phyloP scores from a whole-genome alignment of 1,140 invertebrate genomes.

The Chymomyza costata region DNA sequence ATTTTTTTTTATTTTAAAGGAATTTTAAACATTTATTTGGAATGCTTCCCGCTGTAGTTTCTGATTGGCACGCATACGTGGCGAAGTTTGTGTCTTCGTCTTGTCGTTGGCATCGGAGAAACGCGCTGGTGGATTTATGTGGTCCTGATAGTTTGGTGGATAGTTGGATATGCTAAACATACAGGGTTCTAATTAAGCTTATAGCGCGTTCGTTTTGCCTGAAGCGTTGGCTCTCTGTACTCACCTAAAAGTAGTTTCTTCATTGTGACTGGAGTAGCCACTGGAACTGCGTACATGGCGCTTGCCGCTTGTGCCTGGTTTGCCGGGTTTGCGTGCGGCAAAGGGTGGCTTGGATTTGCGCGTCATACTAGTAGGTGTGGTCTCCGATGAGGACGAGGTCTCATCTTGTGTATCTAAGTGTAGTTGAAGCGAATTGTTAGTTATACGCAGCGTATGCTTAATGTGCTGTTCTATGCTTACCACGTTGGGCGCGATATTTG shows the following conservation, averaged over 20 bases:
- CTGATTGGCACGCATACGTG: conserved; percentile 75
- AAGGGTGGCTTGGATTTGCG: conserved; percentile 80
- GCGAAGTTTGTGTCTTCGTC: conserved; percentile 76
- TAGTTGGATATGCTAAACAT: conserved; percentile 82
- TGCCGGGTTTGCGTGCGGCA: conserved; percentile 80
- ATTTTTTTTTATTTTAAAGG: conserved; percentile 11
- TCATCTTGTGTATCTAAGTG: conserved; percentile 79
- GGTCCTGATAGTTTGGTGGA: conserved; percentile 82
- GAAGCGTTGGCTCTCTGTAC: conserved; percentile 11
- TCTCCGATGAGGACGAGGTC: conserved; percentile 84
- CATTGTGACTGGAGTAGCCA: conserved; percentile 86
- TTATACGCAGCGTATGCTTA: conserved; percentile 10
- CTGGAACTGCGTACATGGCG: conserved; percentile 83
- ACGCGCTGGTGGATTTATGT: conserved; percentile 83
- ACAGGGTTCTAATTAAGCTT: conserved; percentile 59
- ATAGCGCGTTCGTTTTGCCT: conserved; percentile 25
- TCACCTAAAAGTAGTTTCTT: conserved; percentile 88
- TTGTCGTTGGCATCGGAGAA: conserved; percentile 81
- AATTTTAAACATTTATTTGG: conserved; percentile 81
- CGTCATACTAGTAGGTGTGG: conserved; percentile 80
- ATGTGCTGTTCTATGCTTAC: conserved; percentile 55
- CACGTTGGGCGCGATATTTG: conserved; percentile 77
- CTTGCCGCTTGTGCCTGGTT: conserved; percentile 76
- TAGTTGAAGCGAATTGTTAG: not conserved
- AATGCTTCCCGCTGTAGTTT: conserved; percentile 81